Conservation (phyloP, 2,888 invertebrate genomes). For the Leptinotarsa tumamoca region DNA sequence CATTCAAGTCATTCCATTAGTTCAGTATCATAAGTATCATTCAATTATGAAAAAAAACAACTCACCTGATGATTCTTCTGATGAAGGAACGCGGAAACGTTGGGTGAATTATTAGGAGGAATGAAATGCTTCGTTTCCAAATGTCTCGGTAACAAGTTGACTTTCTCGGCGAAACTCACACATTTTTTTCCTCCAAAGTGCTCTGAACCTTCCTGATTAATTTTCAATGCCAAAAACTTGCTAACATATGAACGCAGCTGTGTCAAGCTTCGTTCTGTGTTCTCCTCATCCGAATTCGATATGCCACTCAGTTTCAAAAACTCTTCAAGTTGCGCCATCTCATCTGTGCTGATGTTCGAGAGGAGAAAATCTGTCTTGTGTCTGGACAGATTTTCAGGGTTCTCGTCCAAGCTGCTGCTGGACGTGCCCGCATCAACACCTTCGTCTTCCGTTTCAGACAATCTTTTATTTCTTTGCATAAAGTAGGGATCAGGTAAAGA, state of each 20-base stretch:
- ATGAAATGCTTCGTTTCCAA: slow-evolving; percentile 65
- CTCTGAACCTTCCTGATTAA: slow-evolving; percentile 76
- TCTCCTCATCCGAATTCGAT: slow-evolving; percentile 76
- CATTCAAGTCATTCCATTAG: not conserved
- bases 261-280: slow-evolving; percentile 77
- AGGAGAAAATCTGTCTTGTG: slow-evolving; percentile 55
- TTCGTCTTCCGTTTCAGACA: slow-evolving; percentile 71
- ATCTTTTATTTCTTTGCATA: slow-evolving; percentile 55
- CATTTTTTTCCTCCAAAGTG: slow-evolving; percentile 76
- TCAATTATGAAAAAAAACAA: not conserved
- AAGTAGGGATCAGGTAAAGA: slow-evolving; percentile 80
- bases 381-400: slow-evolving; percentile 61
- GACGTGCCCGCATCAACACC: slow-evolving; percentile 70
- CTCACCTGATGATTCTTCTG: slow-evolving; percentile 73
- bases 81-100: slow-evolving; percentile 73
- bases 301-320: slow-evolving; percentile 79
- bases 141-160: slow-evolving; percentile 69
- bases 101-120: slow-evolving; percentile 82
- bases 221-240: slow-evolving; percentile 77
- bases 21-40: not conserved
- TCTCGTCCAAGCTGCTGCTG: slow-evolving; percentile 73
- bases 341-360: slow-evolving; percentile 71
- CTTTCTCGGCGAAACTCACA: slow-evolving; percentile 81
- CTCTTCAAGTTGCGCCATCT: slow-evolving; percentile 77
- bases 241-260: slow-evolving; percentile 79